Percentiles rank a stretch among this genome's conserved stretches.
These are phyloP conservation scores for Alligator mississippiensis DNA, from an alignment of 2,113 vertebrate species.

Conservation along the genomic window DNA sequence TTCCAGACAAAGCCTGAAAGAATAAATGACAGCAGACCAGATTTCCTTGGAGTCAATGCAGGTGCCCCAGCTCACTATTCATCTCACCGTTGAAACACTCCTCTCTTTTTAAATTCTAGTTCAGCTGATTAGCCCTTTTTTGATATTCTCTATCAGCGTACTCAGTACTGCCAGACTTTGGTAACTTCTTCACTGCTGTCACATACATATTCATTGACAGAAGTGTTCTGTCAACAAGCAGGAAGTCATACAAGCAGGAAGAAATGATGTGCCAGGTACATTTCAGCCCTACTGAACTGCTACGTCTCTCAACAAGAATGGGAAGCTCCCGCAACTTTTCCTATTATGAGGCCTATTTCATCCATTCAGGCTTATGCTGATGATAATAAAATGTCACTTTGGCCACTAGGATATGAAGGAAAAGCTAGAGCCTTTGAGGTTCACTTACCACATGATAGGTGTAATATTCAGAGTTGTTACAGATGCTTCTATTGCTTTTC, in stretches of 20 bases:
- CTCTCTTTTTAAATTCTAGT: not conserved
- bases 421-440: not conserved
- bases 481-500: slow-evolving; percentile 28
- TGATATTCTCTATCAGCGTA: not conserved
- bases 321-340: not conserved
- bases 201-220: not conserved
- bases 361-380: not conserved
- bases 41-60: rapidly evolving
- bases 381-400: not conserved
- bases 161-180: not conserved
- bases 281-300: not conserved
- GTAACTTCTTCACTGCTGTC: not conserved
- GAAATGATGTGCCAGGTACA: not conserved
- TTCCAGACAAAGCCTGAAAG: not conserved
- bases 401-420: not conserved
- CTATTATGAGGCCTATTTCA: not conserved
- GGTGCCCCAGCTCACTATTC: not conserved
- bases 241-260: not conserved
- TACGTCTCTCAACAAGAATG: not conserved
- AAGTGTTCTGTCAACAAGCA: not conserved
- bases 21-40: not conserved
- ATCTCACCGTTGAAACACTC: not conserved
- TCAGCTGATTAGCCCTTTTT: not conserved
- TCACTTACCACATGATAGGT: not conserved
- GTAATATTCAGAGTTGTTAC: not conserved